A percentile compares a stretch with the other conserved stretches of the same genome.
phyloP scores from a whole-genome alignment of 1,140 invertebrate genomes.

The Zaprionus tsacasi region DNA sequence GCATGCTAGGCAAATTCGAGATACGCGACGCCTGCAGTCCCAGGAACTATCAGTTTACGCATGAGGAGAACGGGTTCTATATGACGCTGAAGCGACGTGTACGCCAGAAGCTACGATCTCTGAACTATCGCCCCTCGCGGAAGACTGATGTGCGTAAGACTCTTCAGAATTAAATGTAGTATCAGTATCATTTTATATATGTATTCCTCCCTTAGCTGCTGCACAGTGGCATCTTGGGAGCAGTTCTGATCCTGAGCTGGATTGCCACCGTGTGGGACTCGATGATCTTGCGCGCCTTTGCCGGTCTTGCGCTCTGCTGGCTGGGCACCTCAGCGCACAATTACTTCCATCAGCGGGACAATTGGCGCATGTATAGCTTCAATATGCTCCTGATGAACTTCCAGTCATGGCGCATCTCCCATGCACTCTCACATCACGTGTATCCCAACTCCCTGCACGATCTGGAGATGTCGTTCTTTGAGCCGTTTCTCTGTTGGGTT shows the following conservation, averaged over 20 bases:
- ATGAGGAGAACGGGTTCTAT: conserved; percentile 89
- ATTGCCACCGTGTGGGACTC: conserved; percentile 85
- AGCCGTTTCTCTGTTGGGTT: conserved; percentile 89
- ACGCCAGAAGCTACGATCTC: conserved; percentile 84
- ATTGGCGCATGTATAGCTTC: conserved; percentile 92
- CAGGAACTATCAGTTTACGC: conserved; percentile 88
- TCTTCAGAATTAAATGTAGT: not conserved
- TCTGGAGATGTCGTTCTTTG: conserved; percentile 89
- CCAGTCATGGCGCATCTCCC: conserved; percentile 90
- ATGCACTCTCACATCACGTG: conserved; percentile 91
- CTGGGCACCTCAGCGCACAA: conserved; percentile 89
- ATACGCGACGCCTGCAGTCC: conserved; percentile 85
- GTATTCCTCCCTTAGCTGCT: conserved; percentile 43
- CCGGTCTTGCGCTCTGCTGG: conserved; percentile 86
- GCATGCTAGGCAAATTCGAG: conserved; percentile 87
- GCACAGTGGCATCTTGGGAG: conserved; percentile 81
- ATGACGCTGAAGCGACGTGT: conserved; percentile 87
- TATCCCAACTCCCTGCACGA: conserved; percentile 92
- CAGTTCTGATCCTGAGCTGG: conserved; percentile 85
- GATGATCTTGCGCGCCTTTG: conserved; percentile 78
- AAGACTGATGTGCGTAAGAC: conserved; percentile 62
- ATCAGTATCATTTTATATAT: not conserved
- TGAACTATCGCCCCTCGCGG: conserved; percentile 62
- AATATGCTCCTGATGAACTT: conserved; percentile 88
- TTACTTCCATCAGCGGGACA: conserved; percentile 92